phyloP scores from a whole-genome alignment of 2,888 invertebrate genomes.

The Drosophila incognita region DNA sequence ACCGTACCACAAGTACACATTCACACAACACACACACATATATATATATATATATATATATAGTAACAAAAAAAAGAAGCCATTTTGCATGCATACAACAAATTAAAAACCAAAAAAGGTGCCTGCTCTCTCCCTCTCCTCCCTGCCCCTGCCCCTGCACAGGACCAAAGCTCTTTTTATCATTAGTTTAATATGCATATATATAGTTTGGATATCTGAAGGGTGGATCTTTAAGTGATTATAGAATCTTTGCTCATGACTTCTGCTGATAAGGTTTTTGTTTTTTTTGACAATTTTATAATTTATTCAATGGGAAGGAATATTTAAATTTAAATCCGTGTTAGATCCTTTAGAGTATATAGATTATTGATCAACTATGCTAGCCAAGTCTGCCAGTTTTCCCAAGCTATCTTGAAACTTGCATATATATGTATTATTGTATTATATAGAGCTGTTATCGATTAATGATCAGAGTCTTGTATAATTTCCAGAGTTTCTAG shows the following conservation, averaged over 20 bases:
- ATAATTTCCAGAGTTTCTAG: neutral
- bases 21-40: neutral
- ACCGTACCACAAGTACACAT: neutral
- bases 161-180: neutral
- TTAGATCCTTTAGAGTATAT: neutral
- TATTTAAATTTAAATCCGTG: neutral
- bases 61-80: neutral
- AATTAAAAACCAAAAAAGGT: neutral
- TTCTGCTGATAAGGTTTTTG: neutral
- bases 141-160: neutral
- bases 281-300: neutral
- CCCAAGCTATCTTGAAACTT: neutral
- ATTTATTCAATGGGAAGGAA: neutral
- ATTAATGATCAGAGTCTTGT: neutral
- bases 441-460: neutral
- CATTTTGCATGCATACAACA: slow-evolving; percentile 17
- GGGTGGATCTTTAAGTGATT: neutral
- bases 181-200: neutral
- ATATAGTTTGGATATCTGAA: neutral
- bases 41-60: neutral
- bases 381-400: neutral
- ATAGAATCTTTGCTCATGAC: neutral
- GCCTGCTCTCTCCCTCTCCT: slow-evolving; percentile 3
- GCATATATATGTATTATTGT: neutral
- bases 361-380: neutral